These are phyloP conservation scores for Araneus ventricosus DNA, from an alignment of 1,140 invertebrate genomes.

Conservation along the genomic window DNA sequence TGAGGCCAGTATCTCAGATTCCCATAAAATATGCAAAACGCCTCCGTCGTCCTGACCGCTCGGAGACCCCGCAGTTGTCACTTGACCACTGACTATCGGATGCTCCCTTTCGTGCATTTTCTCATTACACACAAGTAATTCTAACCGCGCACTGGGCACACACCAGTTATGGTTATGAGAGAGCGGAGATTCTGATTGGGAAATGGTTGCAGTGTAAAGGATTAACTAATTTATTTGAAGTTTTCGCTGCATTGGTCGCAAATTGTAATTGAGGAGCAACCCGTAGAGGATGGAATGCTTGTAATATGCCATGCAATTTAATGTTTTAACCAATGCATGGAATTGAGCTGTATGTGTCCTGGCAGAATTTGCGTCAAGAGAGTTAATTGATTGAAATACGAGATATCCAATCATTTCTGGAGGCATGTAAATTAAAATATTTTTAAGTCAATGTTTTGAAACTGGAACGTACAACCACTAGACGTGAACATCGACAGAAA, in stretches of 20 bases:
- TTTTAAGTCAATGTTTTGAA: too few species aligned
- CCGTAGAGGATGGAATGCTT: background rate
- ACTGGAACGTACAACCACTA: too few species aligned
- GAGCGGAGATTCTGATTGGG: background rate
- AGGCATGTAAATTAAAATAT: too few species aligned
- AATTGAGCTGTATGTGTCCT: background rate
- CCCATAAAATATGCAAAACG: slow-evolving; percentile 24
- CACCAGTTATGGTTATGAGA: background rate
- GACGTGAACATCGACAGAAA: too few species aligned
- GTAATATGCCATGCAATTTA: background rate
- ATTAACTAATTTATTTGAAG: slow-evolving; percentile 26
- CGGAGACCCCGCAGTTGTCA: background rate
- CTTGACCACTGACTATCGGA: background rate
- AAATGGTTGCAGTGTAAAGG: background rate
- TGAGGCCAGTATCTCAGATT: background rate
- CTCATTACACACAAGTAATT: background rate
- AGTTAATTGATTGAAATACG: too few species aligned
- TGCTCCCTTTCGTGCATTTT: background rate
- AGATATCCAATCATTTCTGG: too few species aligned
- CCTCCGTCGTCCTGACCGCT: background rate
- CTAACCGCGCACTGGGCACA: background rate
- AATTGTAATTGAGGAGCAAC: background rate
- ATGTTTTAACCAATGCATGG: background rate
- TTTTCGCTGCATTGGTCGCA: background rate
- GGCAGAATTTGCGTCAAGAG: too few species aligned